Conservation (phyloP, 2,888 invertebrate genomes). For the Ethmia dodecea region DNA sequence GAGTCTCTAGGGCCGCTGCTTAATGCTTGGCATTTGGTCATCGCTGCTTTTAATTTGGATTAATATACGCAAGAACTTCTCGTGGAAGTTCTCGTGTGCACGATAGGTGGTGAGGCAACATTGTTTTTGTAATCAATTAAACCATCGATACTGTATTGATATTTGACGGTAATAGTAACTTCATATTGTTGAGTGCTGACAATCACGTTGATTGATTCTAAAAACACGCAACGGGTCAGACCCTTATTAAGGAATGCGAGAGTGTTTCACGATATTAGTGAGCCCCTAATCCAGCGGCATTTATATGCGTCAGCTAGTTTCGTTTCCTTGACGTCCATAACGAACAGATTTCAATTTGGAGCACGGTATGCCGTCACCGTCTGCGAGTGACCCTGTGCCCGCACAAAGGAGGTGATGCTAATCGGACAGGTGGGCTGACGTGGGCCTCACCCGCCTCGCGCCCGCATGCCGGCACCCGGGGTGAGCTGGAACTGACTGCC, state of each 20-base stretch:
- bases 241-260: conserved; percentile 21
- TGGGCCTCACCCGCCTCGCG: conserved; percentile 33
- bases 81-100: conserved; percentile 38
- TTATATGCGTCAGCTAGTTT: conserved; percentile 56
- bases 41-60: conserved; percentile 67
- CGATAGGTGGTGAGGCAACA: conserved; percentile 30
- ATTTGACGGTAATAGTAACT: conserved; percentile 49
- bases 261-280: conserved; percentile 49
- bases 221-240: conserved; percentile 45
- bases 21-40: conserved; percentile 59
- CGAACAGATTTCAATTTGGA: conserved; percentile 70
- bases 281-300: conserved; percentile 56
- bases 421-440: conserved; percentile 72
- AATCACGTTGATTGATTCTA: conserved; percentile 60
- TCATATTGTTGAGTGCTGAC: conserved; percentile 59
- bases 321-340: conserved; percentile 63
- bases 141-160: conserved; percentile 46
- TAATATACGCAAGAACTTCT: conserved; percentile 62
- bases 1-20: conserved; percentile 73
- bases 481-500: conserved; percentile 19
- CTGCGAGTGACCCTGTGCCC: conserved; percentile 63
- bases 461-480: conserved; percentile 21
- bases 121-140: conserved; percentile 68
- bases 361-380: conserved; percentile 44
- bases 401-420: conserved; percentile 67